Evolutionary conservation across 2,888 invertebrate species (phyloP).

Genomic region (Trissoscelio sp.): DNA sequence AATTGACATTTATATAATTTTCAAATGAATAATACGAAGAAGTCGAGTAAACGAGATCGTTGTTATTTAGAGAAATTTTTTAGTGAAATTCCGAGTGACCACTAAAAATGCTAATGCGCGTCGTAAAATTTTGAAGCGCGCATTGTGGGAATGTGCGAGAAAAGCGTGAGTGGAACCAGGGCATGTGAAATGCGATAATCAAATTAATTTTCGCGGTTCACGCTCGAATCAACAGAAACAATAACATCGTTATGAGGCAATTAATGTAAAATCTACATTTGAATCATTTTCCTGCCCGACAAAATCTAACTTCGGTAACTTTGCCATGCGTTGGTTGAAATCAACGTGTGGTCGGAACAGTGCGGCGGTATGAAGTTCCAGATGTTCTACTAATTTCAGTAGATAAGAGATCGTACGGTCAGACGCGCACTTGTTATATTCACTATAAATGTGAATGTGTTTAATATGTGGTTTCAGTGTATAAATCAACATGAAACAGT

Average conservation of each 20-base stretch:
- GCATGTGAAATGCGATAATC: slow-evolving; percentile 53
- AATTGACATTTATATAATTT: no score
- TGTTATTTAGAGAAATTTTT: neutral
- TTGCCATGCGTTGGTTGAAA: slow-evolving; percentile 52
- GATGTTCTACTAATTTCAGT: slow-evolving; percentile 65
- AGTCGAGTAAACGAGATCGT: neutral
- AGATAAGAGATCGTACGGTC: slow-evolving; percentile 63
- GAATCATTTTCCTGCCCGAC: slow-evolving; percentile 57
- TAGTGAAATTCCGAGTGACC: neutral
- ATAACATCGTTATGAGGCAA: slow-evolving; percentile 65
- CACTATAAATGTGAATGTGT: slow-evolving; percentile 44
- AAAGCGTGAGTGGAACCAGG: slow-evolving; percentile 7
- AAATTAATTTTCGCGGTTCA: slow-evolving; percentile 60
- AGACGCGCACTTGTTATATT: slow-evolving; percentile 63
- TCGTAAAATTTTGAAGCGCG: slow-evolving; percentile 15
- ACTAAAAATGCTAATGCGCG: slow-evolving; percentile 15
- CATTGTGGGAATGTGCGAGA: slow-evolving; percentile 12
- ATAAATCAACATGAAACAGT: slow-evolving; percentile 41
- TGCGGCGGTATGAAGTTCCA: slow-evolving; percentile 53
- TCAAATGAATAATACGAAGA: no score
- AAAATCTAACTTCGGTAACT: slow-evolving; percentile 61
- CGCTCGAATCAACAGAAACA: slow-evolving; percentile 62
- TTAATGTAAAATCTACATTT: slow-evolving; percentile 67
- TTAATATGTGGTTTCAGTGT: slow-evolving; percentile 34
- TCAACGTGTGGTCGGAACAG: slow-evolving; percentile 62